Evolutionary conservation across 2,113 vertebrate species (phyloP), one percentile per base, ranked within the genome.

Genomic region (Python bivittatus): DNA sequence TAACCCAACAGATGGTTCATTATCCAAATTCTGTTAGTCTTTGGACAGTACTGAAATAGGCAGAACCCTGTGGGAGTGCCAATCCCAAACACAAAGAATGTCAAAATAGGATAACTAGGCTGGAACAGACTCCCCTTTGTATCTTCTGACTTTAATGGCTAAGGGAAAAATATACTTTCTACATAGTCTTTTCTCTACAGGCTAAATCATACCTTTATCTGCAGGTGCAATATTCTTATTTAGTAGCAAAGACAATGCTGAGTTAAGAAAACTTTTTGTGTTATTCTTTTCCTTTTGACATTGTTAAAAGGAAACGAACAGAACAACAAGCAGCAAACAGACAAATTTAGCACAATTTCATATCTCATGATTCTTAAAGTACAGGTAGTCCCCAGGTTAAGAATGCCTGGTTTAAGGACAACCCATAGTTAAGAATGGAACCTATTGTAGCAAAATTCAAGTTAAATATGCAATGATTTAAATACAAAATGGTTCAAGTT

Each of bases 1-100:
- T 54, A 85, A 90, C 1, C 38, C 79, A 90, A 89, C 90, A 93
- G 86, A 86, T 83, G 86, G 33, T 93, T 94, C 33, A 29, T 84
- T 88, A 89, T 88, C 44, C 57, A 92, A 90, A 86, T 61, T 64
- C 9, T 56, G 8, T 89, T 94, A 58, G 44, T 64, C 57, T 87
- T 95, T 61, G 58, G 72, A 56, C 52, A 92, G 86, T 29, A 91
- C 52, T 48, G 84, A 94, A 91, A 94, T 1, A 72, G 0, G 4
- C 83, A 17, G 15, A 4, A 58, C 22, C 64, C 23, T 17, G n/a
- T 0, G 0, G 22, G 48, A 95, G 54, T 61, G 20, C 33, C 58
- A 60, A 84, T 68, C 44, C 33, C 44, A 86, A 60, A 57, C 42
- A 89, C 61, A 72, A 15, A 72, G 88, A 95, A 93, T 0, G 1